phyloP scores from a whole-genome alignment of 2,113 vertebrate species.

The Clinocottus analis region DNA sequence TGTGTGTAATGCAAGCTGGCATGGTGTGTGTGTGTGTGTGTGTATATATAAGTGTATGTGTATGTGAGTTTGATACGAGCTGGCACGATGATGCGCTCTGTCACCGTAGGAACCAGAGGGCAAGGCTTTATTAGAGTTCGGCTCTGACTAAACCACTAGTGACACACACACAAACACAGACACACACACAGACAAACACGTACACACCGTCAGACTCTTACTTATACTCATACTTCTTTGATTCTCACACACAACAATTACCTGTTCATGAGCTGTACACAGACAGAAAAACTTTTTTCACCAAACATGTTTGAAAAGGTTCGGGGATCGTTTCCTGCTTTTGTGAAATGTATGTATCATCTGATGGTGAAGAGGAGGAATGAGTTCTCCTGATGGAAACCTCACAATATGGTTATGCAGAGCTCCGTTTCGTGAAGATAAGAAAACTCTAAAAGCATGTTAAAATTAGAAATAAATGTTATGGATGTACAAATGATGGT shows the following conservation, averaged over 20 bases:
- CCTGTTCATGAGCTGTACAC: conserved; percentile 12
- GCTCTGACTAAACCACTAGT: conserved; percentile 66
- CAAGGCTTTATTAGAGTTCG: conserved; percentile 65
- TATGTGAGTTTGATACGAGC: conserved; percentile 57
- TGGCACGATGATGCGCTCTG: conserved; percentile 89
- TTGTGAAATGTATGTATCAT: not conserved
- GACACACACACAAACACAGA: conserved; percentile 55
- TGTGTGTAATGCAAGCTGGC: conserved; percentile 75
- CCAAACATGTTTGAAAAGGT: not conserved
- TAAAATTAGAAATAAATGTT: not conserved
- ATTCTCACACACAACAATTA: not conserved
- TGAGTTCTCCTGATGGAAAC: not conserved
- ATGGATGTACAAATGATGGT: not conserved
- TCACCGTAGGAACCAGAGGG: conserved; percentile 87
- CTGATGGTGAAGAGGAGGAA: not conserved
- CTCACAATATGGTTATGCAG: not conserved
- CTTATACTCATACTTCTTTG: conserved; percentile 37
- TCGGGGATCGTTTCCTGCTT: not conserved
- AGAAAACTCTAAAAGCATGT: not conserved
- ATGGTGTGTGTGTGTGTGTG: conserved; percentile 45
- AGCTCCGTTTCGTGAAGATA: not conserved
- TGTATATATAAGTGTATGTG: conserved; percentile 28
- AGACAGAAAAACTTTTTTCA: conserved; percentile 6
- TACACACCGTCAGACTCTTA: conserved; percentile 22
- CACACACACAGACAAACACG: conserved; percentile 9